These are phyloP conservation scores for Bovichtus variegatus DNA, from an alignment of 2,797 vertebrate species.

Conservation along the genomic window DNA sequence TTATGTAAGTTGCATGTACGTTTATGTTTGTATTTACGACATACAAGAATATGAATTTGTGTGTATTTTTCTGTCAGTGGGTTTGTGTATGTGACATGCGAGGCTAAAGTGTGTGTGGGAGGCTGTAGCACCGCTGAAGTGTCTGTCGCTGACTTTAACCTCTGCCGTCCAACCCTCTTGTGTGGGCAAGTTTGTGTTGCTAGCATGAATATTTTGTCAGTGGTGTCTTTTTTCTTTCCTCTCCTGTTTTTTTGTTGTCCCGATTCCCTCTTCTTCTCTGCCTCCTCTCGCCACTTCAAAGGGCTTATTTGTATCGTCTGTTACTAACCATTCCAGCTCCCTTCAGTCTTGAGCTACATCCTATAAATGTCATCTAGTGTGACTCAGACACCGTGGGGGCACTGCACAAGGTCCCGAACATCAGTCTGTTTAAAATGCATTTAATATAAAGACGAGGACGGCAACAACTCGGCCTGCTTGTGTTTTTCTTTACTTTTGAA, in stretches of 20 bases:
- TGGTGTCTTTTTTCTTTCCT: slow-evolving; percentile 17
- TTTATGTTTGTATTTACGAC: slow-evolving; percentile 33
- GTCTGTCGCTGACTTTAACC: slow-evolving; percentile 64
- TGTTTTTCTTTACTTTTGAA: slow-evolving; percentile 8
- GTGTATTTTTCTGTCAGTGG: slow-evolving; percentile 29
- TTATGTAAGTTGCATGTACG: slow-evolving; percentile 26
- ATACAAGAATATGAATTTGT: slow-evolving; percentile 7
- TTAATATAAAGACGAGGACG: slow-evolving; percentile 17
- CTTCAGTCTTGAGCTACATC: slow-evolving; percentile 59
- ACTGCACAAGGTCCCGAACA: slow-evolving; percentile 36
- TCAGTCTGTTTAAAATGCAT: slow-evolving; percentile 28
- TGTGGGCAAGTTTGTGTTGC: slow-evolving; percentile 54
- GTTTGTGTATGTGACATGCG: slow-evolving; percentile 48
- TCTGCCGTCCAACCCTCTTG: slow-evolving; percentile 58
- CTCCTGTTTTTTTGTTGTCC: slow-evolving; percentile 5
- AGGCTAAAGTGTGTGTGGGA: slow-evolving; percentile 66
- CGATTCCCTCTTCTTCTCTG: not conserved
- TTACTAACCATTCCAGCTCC: slow-evolving; percentile 49
- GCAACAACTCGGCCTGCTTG: not conserved
- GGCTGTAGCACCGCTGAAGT: slow-evolving; percentile 64
- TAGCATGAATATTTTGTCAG: slow-evolving; percentile 35
- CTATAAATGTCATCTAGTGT: slow-evolving; percentile 54
- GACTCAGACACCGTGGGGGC: slow-evolving; percentile 55
- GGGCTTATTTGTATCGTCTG: slow-evolving; percentile 46
- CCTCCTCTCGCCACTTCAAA: slow-evolving; percentile 48